phyloP scores from a whole-genome alignment of 2,797 vertebrate genomes.

The Garrulus glandarius region DNA sequence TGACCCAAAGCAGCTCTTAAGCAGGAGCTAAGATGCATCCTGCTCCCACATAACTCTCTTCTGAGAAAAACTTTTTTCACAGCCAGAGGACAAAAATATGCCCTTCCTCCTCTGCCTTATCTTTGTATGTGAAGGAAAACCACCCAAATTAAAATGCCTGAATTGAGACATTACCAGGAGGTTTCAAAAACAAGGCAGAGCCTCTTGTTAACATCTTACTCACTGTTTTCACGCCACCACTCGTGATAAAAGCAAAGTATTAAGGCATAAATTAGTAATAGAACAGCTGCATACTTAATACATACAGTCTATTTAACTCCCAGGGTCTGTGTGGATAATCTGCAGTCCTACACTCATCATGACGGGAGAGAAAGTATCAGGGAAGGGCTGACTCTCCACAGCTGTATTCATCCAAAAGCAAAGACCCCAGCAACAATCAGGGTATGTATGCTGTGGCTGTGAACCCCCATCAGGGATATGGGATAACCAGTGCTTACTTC shows the following conservation, averaged over 20 bases:
- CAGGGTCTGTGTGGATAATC: not conserved
- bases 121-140: not conserved
- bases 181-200: not conserved
- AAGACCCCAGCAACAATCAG: not conserved
- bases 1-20: not conserved
- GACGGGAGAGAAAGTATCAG: not conserved
- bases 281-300: not conserved
- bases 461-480: not conserved
- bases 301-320: not conserved
- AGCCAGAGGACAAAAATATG: not conserved
- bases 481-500: not conserved
- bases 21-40: not conserved
- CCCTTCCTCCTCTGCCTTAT: not conserved
- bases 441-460: not conserved
- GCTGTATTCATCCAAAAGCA: not conserved
- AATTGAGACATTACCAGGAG: not conserved
- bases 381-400: not conserved
- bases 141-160: not conserved
- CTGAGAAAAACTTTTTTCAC: not conserved
- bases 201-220: slow-evolving; percentile 14
- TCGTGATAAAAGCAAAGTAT: not conserved
- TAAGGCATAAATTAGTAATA: slow-evolving; percentile 12
- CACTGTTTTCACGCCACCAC: not conserved
- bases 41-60: not conserved
- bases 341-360: not conserved